Conservation (phyloP, 2,797 vertebrate genomes). For the Sandelia bainsii region DNA sequence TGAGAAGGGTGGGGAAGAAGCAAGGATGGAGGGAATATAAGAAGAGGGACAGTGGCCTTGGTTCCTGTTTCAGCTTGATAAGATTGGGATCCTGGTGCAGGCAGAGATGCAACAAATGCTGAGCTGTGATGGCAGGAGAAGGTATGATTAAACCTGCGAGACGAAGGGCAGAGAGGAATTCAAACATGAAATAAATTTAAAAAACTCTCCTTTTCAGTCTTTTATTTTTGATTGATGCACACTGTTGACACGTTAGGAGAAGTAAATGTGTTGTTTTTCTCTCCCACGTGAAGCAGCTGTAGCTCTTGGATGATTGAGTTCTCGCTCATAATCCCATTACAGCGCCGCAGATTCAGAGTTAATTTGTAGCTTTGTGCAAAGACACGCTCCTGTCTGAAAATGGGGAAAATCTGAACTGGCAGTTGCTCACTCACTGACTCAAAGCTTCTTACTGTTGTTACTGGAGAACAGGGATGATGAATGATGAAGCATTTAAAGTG, state of each 20-base stretch:
- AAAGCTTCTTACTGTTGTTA: conserved; percentile 71
- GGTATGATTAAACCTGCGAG: conserved; percentile 38
- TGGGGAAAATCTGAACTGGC: conserved; percentile 59
- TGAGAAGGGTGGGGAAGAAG: conserved; percentile 29
- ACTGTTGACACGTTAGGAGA: conserved; percentile 20
- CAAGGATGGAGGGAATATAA: not conserved
- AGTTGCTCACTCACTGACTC: conserved; percentile 40
- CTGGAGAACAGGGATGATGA: conserved; percentile 32
- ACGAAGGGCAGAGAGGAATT: conserved; percentile 21
- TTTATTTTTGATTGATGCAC: conserved; percentile 46
- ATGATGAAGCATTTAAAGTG: conserved; percentile 40
- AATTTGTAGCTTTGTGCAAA: conserved; percentile 63
- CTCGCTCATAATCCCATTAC: conserved; percentile 74
- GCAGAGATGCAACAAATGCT: conserved; percentile 45
- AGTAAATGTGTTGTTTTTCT: conserved; percentile 21
- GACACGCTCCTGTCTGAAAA: conserved; percentile 55
- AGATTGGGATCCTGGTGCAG: conserved; percentile 56
- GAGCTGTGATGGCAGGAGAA: conserved; percentile 37
- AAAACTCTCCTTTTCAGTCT: conserved; percentile 3
- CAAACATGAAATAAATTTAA: conserved; percentile 34
- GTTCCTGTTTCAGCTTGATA: conserved; percentile 61
- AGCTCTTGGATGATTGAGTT: conserved; percentile 65
- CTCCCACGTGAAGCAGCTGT: conserved; percentile 45
- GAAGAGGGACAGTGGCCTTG: conserved; percentile 47
- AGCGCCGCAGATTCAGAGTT: conserved; percentile 60